These are phyloP conservation scores for Lutraria rhynchaena DNA, from an alignment of 1,140 invertebrate genomes.

Conservation along the genomic window DNA sequence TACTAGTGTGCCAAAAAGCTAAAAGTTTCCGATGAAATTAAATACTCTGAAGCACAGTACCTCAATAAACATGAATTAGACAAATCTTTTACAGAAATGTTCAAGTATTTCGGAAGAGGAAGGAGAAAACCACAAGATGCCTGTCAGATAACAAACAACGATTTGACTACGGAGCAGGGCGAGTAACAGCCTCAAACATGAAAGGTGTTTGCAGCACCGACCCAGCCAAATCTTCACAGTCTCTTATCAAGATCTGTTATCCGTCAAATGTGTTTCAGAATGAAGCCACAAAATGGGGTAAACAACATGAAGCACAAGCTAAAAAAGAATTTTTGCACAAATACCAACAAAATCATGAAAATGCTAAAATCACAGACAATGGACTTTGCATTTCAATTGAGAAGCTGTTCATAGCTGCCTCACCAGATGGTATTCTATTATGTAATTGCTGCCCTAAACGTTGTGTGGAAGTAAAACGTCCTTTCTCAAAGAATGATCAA, in stretches of 20 bases:
- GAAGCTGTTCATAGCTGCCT: conserved; percentile 60
- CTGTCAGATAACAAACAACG: conserved; percentile 58
- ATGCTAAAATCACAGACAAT: conserved; percentile 54
- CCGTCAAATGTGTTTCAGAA: conserved; percentile 23
- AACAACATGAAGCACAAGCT: conserved; percentile 56
- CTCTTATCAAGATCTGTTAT: conserved; percentile 59
- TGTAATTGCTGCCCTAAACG: conserved; percentile 63
- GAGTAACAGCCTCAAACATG: conserved; percentile 63
- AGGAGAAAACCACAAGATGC: conserved; percentile 53
- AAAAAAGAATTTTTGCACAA: conserved; percentile 2
- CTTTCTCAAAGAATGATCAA: conserved; percentile 50
- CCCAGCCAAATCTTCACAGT: conserved; percentile 29
- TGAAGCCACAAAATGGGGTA: conserved; percentile 60
- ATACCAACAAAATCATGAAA: conserved; percentile 34
- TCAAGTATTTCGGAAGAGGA: conserved; percentile 16
- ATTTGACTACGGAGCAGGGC: conserved; percentile 54
- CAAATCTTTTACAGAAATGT: conserved; percentile 31
- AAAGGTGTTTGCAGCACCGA: conserved; percentile 51
- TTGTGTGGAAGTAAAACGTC: conserved; percentile 65
- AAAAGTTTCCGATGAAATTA: conserved; percentile 24
- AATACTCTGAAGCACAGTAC: conserved; percentile 16
- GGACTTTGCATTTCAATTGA: conserved; percentile 61
- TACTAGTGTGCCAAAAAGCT: conserved; percentile 21
- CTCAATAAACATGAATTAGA: neutral
- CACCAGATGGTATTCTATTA: conserved; percentile 57